phyloP scores from a whole-genome alignment of 2,888 invertebrate genomes.

The Osedax fenrisi region DNA sequence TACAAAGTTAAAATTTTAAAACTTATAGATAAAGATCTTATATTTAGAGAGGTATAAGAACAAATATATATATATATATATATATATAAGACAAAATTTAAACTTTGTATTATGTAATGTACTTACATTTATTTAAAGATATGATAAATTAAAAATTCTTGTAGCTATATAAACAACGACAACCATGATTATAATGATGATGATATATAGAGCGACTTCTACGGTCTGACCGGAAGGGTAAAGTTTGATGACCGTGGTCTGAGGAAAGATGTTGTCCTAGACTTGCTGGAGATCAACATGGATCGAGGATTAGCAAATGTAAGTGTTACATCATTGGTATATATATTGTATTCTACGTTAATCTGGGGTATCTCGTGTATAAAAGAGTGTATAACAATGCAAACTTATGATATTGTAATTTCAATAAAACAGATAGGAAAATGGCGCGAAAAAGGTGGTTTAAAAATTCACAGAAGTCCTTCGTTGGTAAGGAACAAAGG shows the following conservation, averaged over 20 bases:
- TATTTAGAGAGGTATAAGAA: too few species aligned
- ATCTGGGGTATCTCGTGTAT: too few species aligned
- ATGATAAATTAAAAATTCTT: too few species aligned
- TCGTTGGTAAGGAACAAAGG: slow-evolving; percentile 30
- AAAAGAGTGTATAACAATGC: background rate
- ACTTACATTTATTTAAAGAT: too few species aligned
- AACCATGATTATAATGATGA: slow-evolving; percentile 35
- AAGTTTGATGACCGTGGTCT: slow-evolving; percentile 42
- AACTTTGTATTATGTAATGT: too few species aligned
- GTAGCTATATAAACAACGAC: too few species aligned
- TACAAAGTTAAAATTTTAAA: too few species aligned
- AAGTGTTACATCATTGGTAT: too few species aligned
- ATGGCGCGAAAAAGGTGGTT: slow-evolving; percentile 31
- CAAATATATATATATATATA: too few species aligned
- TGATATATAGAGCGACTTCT: slow-evolving; percentile 37
- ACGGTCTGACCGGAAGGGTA: slow-evolving; percentile 44
- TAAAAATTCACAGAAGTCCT: slow-evolving; percentile 31
- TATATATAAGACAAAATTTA: too few species aligned
- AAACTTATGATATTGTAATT: background rate
- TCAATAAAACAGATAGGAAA: slow-evolving; percentile 30
- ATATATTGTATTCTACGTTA: too few species aligned
- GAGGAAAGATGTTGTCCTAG: slow-evolving; percentile 39
- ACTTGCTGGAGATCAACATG: slow-evolving; percentile 41
- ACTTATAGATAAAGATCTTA: too few species aligned
- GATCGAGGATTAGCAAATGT: slow-evolving; percentile 35